Evolutionary conservation across 2,888 invertebrate species (phyloP).

Genomic region (Nemapogon koenigi): DNA sequence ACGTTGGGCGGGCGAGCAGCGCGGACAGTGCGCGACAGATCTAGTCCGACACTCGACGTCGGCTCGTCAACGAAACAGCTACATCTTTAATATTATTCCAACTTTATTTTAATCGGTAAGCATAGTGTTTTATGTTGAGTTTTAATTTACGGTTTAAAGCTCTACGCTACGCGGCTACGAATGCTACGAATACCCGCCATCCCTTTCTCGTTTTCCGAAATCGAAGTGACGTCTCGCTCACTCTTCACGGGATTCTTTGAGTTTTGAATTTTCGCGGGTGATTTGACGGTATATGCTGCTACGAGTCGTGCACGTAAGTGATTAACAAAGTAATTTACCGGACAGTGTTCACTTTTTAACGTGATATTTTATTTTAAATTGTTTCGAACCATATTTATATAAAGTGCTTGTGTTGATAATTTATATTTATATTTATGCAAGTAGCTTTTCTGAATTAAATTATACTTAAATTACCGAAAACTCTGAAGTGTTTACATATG

Average conservation of each 20-base stretch:
- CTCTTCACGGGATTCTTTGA: too few species aligned
- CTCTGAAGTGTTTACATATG: too few species aligned
- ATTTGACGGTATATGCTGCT: constrained; percentile 34
- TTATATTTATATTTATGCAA: too few species aligned
- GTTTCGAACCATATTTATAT: too few species aligned
- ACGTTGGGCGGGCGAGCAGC: constrained; percentile 21
- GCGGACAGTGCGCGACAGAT: constrained; percentile 58
- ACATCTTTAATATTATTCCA: constrained; percentile 47
- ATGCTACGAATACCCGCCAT: constrained; percentile 31
- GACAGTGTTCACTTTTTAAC: too few species aligned
- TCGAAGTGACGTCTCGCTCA: constrained; percentile 32
- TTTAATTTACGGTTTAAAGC: too few species aligned
- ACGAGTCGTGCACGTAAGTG: constrained; percentile 49
- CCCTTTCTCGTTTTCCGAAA: constrained; percentile 45
- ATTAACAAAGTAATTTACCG: too few species aligned
- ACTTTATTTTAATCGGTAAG: constrained; percentile 58
- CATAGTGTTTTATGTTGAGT: constrained; percentile 21
- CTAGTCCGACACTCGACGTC: constrained; percentile 64
- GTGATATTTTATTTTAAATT: too few species aligned
- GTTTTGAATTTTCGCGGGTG: constrained; percentile 37
- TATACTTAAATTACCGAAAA: too few species aligned
- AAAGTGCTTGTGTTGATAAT: too few species aligned
- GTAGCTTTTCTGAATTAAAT: too few species aligned
- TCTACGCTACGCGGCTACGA: constrained; percentile 24
- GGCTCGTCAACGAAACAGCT: constrained; percentile 60